Conservation (phyloP, 2,113 vertebrate species). For the Holacanthus passer region DNA sequence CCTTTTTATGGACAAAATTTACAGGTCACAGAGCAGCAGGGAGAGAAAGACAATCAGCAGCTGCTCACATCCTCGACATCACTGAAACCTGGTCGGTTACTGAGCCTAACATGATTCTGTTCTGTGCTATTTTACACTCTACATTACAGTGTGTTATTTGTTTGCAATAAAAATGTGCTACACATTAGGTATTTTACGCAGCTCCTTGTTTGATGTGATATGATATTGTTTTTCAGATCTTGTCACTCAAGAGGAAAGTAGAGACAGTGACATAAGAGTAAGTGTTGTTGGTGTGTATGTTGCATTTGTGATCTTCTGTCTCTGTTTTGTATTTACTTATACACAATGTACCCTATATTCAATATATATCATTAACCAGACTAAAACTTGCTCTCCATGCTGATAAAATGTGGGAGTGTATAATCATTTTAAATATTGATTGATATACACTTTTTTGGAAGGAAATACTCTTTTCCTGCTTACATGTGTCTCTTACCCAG, state of each 20-base stretch:
- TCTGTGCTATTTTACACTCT: not conserved
- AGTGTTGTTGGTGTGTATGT: not conserved
- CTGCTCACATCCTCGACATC: slow-evolving; percentile 10
- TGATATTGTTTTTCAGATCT: slow-evolving; percentile 23
- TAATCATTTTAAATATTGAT: not conserved
- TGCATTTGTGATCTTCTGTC: not conserved
- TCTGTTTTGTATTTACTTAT: not conserved
- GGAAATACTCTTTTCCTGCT: not conserved
- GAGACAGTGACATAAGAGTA: slow-evolving; percentile 12
- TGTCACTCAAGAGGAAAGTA: slow-evolving; percentile 30
- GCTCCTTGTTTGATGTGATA: not conserved
- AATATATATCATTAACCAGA: not conserved
- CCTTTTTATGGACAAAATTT: not conserved
- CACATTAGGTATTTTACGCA: not conserved
- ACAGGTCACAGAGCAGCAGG: slow-evolving; percentile 44
- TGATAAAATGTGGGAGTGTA: not conserved
- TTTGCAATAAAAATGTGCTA: not conserved
- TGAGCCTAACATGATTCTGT: not conserved
- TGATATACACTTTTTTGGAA: not conserved
- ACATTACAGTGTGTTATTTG: not conserved
- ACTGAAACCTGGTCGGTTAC: slow-evolving; percentile 61
- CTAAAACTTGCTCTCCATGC: not conserved
- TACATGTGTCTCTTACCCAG: slow-evolving; percentile 66
- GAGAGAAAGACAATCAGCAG: slow-evolving; percentile 31
- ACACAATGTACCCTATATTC: not conserved